Evolutionary conservation across 1,140 invertebrate species (phyloP).

Genomic region (Drosophila fuyamai): DNA sequence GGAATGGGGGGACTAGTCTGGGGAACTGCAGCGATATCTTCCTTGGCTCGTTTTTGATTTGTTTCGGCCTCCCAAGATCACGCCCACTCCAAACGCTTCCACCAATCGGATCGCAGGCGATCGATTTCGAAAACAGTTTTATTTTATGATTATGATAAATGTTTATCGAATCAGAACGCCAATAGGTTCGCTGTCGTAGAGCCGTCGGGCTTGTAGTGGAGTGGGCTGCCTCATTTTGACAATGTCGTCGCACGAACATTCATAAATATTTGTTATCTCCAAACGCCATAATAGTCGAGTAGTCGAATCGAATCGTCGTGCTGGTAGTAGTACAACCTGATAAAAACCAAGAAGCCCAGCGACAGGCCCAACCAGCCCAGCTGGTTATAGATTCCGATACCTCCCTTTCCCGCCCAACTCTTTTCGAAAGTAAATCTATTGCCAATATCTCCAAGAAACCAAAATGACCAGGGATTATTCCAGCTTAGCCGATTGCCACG

Average conservation of each 20-base stretch:
- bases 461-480: constrained; percentile 54
- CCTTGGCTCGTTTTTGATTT: constrained; percentile 25
- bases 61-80: constrained; percentile 33
- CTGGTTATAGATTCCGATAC: constrained; percentile 8
- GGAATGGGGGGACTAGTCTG: not conserved
- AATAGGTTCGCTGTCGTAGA: constrained; percentile 50
- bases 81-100: constrained; percentile 58
- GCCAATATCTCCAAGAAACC: constrained; percentile 21
- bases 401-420: constrained; percentile 3
- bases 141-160: constrained; percentile 84
- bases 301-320: constrained; percentile 51
- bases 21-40: constrained; percentile 44
- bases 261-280: constrained; percentile 76
- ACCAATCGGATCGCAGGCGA: constrained; percentile 77
- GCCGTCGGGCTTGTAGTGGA: constrained; percentile 33
- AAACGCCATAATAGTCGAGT: constrained; percentile 75
- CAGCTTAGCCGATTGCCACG: constrained; percentile 50
- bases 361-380: constrained; percentile 30
- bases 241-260: constrained; percentile 66
- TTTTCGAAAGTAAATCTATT: not conserved
- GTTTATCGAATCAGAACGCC: constrained; percentile 84
- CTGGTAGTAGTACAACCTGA: constrained; percentile 60
- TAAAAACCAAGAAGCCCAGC: constrained; percentile 46
- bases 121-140: constrained; percentile 68
- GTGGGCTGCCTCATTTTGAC: constrained; percentile 73